phyloP scores from a whole-genome alignment of 37 sponge, comb jelly and placozoan species.

The Cliona cf. orientalis region DNA sequence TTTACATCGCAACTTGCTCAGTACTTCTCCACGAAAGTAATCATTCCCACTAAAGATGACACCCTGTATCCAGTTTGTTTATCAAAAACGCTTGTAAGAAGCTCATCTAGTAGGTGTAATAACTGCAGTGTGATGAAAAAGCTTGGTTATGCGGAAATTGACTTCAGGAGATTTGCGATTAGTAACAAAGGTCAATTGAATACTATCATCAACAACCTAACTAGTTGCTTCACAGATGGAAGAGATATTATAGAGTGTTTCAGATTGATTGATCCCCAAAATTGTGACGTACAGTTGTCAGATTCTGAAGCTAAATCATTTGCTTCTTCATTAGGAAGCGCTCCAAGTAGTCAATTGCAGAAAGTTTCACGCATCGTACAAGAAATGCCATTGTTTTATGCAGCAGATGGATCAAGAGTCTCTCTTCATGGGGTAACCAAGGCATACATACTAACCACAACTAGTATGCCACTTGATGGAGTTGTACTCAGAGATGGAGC shows the following conservation, averaged over 20 bases:
- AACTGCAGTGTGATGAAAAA: too few relatives aligned
- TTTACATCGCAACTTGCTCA: background rate
- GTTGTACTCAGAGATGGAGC: too few relatives aligned
- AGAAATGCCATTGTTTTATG: slow-evolving; percentile 8
- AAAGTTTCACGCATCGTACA: background rate
- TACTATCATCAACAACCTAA: background rate
- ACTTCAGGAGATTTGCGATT: background rate
- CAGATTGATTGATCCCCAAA: background rate
- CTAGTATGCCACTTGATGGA: too few relatives aligned
- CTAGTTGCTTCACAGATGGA: background rate
- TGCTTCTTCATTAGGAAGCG: background rate
- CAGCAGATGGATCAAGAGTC: slow-evolving; percentile 4
- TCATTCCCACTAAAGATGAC: slow-evolving; percentile 35
- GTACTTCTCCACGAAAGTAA: slow-evolving; percentile 10
- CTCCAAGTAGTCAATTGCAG: too few relatives aligned
- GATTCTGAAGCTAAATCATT: slow-evolving; percentile 11
- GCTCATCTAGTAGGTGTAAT: too few relatives aligned
- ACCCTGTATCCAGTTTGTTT: slow-evolving; percentile 28
- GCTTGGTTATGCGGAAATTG: slow-evolving; percentile 35
- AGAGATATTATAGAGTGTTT: slow-evolving; percentile 37
- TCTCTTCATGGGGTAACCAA: too few relatives aligned
- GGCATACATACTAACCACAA: too few relatives aligned
- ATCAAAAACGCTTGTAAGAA: slow-evolving; percentile 4
- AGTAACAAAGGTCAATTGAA: background rate
- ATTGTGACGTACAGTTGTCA: slow-evolving; percentile 11